These are phyloP conservation scores for Lepidurus apus DNA, from an alignment of 1,140 invertebrate genomes.

Conservation along the genomic window DNA sequence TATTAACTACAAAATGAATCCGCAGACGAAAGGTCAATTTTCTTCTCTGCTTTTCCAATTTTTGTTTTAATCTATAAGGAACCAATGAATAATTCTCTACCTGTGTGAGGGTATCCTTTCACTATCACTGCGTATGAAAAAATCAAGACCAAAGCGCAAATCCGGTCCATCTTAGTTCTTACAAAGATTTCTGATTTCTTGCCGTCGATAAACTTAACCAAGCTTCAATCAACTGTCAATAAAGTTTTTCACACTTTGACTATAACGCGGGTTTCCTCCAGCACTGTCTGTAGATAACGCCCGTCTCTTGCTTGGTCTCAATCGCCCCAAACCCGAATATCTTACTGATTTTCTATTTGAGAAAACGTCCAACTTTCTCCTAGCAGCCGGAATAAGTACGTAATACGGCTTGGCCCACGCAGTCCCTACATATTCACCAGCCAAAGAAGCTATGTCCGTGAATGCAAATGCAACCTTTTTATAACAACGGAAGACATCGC, in stretches of 20 bases:
- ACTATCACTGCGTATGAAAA: background rate
- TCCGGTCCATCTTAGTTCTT: background rate
- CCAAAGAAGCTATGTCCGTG: background rate
- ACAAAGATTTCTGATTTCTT: no score
- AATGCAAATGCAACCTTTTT: background rate
- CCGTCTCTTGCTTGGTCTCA: background rate
- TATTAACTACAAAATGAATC: background rate
- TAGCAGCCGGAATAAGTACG: background rate
- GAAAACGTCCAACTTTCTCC: conserved; percentile 6
- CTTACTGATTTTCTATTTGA: background rate
- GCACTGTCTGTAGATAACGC: background rate
- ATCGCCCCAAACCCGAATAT: background rate
- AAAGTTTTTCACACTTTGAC: no score
- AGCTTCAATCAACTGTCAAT: no score
- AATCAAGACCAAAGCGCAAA: background rate
- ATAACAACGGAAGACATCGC: background rate
- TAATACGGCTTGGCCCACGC: background rate
- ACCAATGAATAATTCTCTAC: background rate
- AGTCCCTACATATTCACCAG: background rate
- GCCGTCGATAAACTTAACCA: no score
- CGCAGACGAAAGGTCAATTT: no score
- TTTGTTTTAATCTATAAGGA: no score
- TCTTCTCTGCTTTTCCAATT: no score
- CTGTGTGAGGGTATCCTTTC: background rate
- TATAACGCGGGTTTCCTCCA: background rate